These are phyloP conservation scores for Clistopyga incitator DNA, from an alignment of 2,888 invertebrate genomes.

Conservation along the genomic window DNA sequence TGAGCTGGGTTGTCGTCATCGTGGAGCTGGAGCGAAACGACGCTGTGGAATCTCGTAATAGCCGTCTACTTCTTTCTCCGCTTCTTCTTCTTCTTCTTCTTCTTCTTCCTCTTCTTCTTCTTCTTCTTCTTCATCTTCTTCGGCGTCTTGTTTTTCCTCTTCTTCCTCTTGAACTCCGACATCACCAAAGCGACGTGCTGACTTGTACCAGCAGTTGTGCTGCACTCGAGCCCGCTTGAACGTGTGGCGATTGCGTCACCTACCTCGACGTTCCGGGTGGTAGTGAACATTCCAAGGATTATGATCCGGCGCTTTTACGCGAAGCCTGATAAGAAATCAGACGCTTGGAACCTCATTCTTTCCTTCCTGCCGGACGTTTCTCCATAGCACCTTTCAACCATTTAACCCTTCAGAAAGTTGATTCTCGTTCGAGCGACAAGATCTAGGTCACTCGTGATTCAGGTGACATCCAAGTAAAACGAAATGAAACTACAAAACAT, in stretches of 20 bases:
- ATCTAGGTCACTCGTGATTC: slow-evolving; percentile 47
- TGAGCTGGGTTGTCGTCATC: slow-evolving; percentile 7
- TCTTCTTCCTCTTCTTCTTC: slow-evolving; percentile 10
- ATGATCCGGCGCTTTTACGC: slow-evolving; percentile 56
- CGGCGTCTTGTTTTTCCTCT: neutral
- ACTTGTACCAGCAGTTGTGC: neutral
- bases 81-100: slow-evolving; percentile 30
- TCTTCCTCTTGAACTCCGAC: slow-evolving; percentile 1
- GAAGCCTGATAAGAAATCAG: slow-evolving; percentile 61
- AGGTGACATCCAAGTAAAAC: neutral
- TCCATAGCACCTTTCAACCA: slow-evolving; percentile 8
- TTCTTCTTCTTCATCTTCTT: slow-evolving; percentile 9
- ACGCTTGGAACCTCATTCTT: slow-evolving; percentile 37
- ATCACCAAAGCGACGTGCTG: slow-evolving; percentile 36
- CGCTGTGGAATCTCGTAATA: slow-evolving; percentile 70
- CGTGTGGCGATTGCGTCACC: slow-evolving; percentile 65
- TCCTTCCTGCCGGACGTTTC: neutral
- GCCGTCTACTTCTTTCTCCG: slow-evolving; percentile 53
- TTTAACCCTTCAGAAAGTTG: slow-evolving; percentile 28
- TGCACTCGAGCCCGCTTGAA: slow-evolving; percentile 3
- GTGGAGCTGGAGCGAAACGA: slow-evolving; percentile 62
- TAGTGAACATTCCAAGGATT: slow-evolving; percentile 70
- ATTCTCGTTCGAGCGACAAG: neutral
- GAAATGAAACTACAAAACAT: neutral
- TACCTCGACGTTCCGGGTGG: slow-evolving; percentile 56